Conservation (phyloP, 1,140 invertebrate species). For the Drosophila micromelanica region DNA sequence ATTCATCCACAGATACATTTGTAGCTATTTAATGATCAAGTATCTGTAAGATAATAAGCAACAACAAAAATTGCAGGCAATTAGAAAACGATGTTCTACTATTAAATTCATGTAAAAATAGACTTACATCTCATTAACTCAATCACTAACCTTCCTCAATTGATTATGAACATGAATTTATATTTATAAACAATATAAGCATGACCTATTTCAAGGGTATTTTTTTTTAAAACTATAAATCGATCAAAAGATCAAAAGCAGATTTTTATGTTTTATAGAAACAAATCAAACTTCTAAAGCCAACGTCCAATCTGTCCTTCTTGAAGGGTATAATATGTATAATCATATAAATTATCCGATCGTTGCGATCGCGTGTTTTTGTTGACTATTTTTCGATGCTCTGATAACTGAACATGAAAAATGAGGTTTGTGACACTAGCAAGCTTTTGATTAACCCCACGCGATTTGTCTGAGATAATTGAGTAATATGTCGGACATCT, state of each 20-base stretch:
- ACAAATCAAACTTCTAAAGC: neutral
- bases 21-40: no score
- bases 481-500: neutral
- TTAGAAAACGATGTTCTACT: no score
- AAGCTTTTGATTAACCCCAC: constrained; percentile 1
- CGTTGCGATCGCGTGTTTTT: neutral
- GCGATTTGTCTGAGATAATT: neutral
- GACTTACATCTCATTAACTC: no score
- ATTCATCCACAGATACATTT: no score
- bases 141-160: neutral
- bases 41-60: no score
- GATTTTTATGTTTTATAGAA: neutral
- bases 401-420: constrained; percentile 31
- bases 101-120: no score
- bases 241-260: no score
- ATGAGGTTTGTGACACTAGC: constrained; percentile 2
- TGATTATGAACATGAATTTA: no score
- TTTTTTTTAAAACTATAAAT: no score
- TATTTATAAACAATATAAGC: no score
- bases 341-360: neutral
- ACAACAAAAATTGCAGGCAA: no score
- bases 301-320: constrained; percentile 21
- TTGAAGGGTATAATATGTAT: constrained; percentile 23
- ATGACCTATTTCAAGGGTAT: no score
- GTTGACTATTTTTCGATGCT: neutral